Base-by-base conservation (phyloP, 2,113 vertebrate genomes). In the Zingel zingel region DNA sequence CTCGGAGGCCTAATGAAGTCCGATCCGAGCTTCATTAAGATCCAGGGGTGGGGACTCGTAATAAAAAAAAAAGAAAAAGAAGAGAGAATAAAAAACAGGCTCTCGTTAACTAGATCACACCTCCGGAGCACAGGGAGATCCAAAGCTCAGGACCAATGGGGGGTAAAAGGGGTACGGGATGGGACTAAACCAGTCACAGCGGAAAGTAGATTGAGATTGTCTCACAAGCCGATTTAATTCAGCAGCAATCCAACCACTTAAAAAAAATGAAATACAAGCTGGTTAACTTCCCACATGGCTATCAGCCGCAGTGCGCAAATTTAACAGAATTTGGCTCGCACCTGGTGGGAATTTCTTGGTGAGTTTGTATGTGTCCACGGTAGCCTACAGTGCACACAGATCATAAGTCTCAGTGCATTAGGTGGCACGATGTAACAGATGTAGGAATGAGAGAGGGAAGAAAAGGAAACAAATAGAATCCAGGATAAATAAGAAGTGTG, bases 1-100 rank as follows among this genome's bases (percentile, higher is more conserved):
- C 83, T 85, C 50, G 25, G 80, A 51, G 69, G 74, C 81, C 86
- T 93, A 93, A 93, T 92, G 92, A 94, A 94, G 91, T 93, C 89
- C 64, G 63, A 87, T 82, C 74, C 25, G 39, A 85, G 92, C 90
- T 94, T 93, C 87, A 94, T 94, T 92, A 92, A 89, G 81, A 87
- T 86, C 87, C 76, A 62, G 71, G 74, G 79, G 81, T 67, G 85
- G 81, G 77, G 77, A 74, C 83, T 83, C 1, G 19, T 74, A 64
- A 81, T 82, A 84, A 90, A 87, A 87, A 48, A 62, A 25, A 18
- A 18, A 64, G 36, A n/a, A 51, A 19, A 45, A 65, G 18, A 53
- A 56, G 54, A 64, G 25, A 19, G 7, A 33, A 4, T 7, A 27
- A 5, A 50, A 68, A 56, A 79, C 58, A 74, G 85, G 67, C 56